Percentiles rank a stretch among this genome's conserved stretches.
phyloP scores from a whole-genome alignment of 2,797 vertebrate species.

The Sebastes flavidus region DNA sequence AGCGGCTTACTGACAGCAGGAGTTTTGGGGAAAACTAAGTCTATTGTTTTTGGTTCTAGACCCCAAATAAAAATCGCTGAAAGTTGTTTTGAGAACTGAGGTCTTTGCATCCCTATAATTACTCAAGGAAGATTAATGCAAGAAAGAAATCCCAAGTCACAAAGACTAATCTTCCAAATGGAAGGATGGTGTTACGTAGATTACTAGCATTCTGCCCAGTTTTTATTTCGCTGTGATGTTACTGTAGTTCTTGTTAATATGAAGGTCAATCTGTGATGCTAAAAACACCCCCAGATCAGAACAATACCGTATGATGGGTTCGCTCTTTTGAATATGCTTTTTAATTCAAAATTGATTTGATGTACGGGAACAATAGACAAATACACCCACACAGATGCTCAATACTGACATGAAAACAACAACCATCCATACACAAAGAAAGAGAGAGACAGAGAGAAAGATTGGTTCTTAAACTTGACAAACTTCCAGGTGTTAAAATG shows the following conservation, averaged over 20 bases:
- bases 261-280: slow-evolving; percentile 13
- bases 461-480: background rate
- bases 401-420: background rate
- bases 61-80: slow-evolving; percentile 14
- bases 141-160: slow-evolving; percentile 35
- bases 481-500: slow-evolving; percentile 6
- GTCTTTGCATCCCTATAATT: slow-evolving; percentile 25
- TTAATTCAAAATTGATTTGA: background rate
- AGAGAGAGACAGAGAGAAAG: background rate
- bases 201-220: slow-evolving; percentile 3
- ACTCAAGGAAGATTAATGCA: slow-evolving; percentile 39
- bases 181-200: slow-evolving; percentile 11
- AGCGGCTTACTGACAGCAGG: background rate
- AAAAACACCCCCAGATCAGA: background rate
- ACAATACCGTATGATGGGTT: background rate
- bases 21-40: slow-evolving; percentile 2
- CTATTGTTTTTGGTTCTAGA: slow-evolving; percentile 15
- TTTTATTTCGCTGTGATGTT: background rate
- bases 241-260: background rate
- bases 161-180: slow-evolving; percentile 33
- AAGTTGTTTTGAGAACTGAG: slow-evolving; percentile 9
- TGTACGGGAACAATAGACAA: background rate
- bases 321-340: background rate
- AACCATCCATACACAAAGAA: background rate
- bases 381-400: background rate